phyloP scores from a whole-genome alignment of 2,113 vertebrate species.

The Tichodroma muraria region DNA sequence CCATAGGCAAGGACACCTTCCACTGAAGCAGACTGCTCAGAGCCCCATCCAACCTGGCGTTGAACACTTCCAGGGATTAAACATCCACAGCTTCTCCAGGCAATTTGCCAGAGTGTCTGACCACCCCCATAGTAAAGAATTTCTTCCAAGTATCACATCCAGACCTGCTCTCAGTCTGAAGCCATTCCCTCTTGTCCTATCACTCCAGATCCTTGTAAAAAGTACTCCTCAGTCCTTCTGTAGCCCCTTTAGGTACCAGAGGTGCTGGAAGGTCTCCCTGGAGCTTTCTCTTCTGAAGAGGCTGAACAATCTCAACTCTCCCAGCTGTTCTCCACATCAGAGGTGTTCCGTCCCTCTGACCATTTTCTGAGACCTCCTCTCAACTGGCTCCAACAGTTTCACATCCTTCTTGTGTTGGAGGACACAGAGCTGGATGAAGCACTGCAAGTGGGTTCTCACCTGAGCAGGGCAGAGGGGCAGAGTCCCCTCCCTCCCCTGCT shows the following conservation, averaged over 20 bases:
- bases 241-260: not conserved
- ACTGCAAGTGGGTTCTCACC: not conserved
- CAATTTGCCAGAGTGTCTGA: not conserved
- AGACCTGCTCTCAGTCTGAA: not conserved
- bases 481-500: not conserved
- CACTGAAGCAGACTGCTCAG: not conserved
- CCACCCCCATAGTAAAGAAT: not conserved
- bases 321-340: not conserved
- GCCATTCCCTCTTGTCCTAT: too few relatives aligned
- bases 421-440: not conserved
- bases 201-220: not conserved
- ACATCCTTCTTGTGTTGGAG: not conserved
- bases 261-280: not conserved
- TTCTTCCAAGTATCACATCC: not conserved
- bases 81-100: not conserved
- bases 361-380: not conserved
- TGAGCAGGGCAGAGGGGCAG: not conserved
- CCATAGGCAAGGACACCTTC: not conserved
- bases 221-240: not conserved
- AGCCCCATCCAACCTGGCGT: accelerated
- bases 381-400: not conserved
- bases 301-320: not conserved
- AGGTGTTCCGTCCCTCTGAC: not conserved
- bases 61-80: not conserved
- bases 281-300: not conserved